These are phyloP conservation scores for Amphiura filiformis DNA, from an alignment of 35 echinoderm and acorn worm genomes.

Conservation along the genomic window DNA sequence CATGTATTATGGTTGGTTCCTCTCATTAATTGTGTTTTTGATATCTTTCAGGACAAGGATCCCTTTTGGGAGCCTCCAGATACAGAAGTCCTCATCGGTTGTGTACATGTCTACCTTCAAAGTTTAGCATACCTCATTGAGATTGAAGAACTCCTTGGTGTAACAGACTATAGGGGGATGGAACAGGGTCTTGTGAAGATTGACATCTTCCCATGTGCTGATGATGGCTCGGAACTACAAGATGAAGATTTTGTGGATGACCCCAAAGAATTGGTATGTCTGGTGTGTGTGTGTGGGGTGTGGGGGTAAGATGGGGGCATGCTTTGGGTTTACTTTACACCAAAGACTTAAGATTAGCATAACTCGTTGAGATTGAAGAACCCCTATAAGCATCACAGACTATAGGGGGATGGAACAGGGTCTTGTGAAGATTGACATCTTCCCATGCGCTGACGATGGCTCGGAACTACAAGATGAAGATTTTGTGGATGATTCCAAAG, in stretches of 20 bases:
- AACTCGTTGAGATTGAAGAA: constrained; percentile 93
- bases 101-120: constrained; percentile 90
- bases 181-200: constrained; percentile 84
- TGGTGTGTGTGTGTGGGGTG: no score
- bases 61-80: constrained; percentile 98
- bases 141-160: constrained; percentile 75
- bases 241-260: constrained; percentile 98
- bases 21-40: no score
- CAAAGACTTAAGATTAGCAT: constrained; percentile 69
- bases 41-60: constrained; percentile 98
- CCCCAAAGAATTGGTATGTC: constrained; percentile 89
- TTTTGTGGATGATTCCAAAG: constrained; percentile 91
- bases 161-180: constrained; percentile 77
- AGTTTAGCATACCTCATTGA: constrained; percentile 90
- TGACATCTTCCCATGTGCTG: constrained; percentile 60
- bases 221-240: constrained; percentile 54
- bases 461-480: constrained; percentile 77
- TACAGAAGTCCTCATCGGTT: constrained; percentile 80
- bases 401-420: constrained; percentile 79
- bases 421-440: constrained; percentile 76
- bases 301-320: no score
- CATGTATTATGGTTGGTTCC: no score
- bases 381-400: constrained; percentile 72
- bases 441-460: constrained; percentile 59
- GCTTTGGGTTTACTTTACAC: no score